Base-by-base conservation (phyloP, 2,797 vertebrate species). In the Syndactyla subalaris region DNA sequence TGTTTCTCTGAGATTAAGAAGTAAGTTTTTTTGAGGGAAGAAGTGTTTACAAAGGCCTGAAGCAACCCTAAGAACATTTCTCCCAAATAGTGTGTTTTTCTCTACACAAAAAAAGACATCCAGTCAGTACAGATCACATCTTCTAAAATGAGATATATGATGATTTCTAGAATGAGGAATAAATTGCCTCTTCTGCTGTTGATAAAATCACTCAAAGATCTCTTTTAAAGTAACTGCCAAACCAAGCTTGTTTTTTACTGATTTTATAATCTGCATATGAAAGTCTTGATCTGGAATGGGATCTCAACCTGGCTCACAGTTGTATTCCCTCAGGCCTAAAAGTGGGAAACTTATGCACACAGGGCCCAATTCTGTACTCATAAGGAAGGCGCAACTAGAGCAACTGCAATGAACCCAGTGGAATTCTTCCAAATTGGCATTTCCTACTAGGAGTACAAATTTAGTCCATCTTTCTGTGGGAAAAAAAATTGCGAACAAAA, bases 151-250 rank as follows among this genome's bases (percentile, higher is more conserved):
- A 82, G 57, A 85, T 39, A 65, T 6, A 46, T 20, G 38, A 51
- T 62, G 68, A 85, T 63, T 79, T 70, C 81, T 49, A 86, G 63
- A 74, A 63, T 29, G 52, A 91, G 83, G 57, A 83, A 83, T 0
- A 2, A 92, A 80, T 72, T 77, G 68, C 78, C 38, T 92, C 57
- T 87, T 91, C n/a, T 87, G 57, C 17, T 85, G 29, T 32, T 76
- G 84, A 91, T 89, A 93, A 89, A 89, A 96, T 91, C 65, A 82
- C 54, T n/a, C 57, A 54, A 77, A 85, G 49, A 45, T 72, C 57
- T 82, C 57, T 74, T 93, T 87, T 85, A 75, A 91, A 93, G 71
- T 82, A 82, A 59, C 45, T 95, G 91, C 89, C 94, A 95, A 95
- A 73, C 32, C 52, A 74, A 61, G 52, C 38, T 91, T 90, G 49